Evolutionary conservation across 2,888 invertebrate species (phyloP).

Genomic region (Amphipyra tragopoginis): DNA sequence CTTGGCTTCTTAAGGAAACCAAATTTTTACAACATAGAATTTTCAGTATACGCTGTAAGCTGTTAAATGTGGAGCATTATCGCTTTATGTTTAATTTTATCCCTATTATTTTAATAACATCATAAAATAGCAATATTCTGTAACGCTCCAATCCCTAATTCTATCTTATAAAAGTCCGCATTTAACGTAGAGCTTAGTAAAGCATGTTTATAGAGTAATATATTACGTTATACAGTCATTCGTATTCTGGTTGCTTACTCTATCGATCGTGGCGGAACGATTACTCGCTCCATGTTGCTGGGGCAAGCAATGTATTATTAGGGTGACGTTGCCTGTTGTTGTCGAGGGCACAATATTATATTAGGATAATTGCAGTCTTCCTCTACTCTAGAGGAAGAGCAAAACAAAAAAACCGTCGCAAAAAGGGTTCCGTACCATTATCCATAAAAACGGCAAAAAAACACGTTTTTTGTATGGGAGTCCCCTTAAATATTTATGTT

Average conservation of each 20-base stretch:
- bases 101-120: not conserved
- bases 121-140: slow-evolving; percentile 10
- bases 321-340: slow-evolving; percentile 10
- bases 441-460: too few species aligned
- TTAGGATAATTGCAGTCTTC: not conserved
- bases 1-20: too few species aligned
- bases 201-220: slow-evolving; percentile 59
- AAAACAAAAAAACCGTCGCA: too few species aligned
- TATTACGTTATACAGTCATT: slow-evolving; percentile 65
- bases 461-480: too few species aligned
- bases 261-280: slow-evolving; percentile 57
- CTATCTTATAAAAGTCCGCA: slow-evolving; percentile 5
- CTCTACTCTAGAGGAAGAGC: too few species aligned
- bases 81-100: too few species aligned
- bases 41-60: not conserved
- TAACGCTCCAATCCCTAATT: slow-evolving; percentile 1
- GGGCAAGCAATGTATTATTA: slow-evolving; percentile 37
- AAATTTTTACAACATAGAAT: too few species aligned
- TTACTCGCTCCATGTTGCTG: slow-evolving; percentile 55
- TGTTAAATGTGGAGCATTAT: not conserved
- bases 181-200: slow-evolving; percentile 24
- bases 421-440: too few species aligned
- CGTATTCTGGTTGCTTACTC: slow-evolving; percentile 62
- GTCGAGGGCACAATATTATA: not conserved
- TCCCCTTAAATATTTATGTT: too few species aligned